Evolutionary conservation across 37 sponge, comb jelly and placozoan species (phyloP), one percentile per base, ranked within the genome.

Genomic region (Tethya wilhelma): DNA sequence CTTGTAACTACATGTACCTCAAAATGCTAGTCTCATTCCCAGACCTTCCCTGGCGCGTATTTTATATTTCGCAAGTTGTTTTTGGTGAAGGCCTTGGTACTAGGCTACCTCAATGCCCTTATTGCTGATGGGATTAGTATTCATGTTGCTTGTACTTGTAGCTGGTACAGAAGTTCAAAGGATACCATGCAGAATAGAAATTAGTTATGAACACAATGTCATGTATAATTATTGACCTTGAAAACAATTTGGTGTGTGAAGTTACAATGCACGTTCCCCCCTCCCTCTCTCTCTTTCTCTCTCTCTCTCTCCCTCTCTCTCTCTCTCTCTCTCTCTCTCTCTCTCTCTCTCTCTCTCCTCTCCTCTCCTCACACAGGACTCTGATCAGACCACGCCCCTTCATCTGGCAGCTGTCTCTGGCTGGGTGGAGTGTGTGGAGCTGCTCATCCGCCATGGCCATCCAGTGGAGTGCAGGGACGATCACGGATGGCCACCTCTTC

Each of bases 401-500:
- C 89, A 88, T 53, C 49, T 88, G 29, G 89, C 89, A 19, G 83
- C 89, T 4, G 22, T 71, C 7, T 70, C 74, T 5, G 89, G 89
- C 9, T 62, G 59, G 59, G 9, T 77, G 59, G 55, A 69, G 32
- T 88, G 89, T 82, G 78, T 82, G 26, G 49, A 82, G 43, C 39
- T 44, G 28, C 56, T 88, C 43, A 68, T 88, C 28, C 12, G 40
- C 43, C 62, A 71, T 71, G 89, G 79, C 30, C 89, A 88, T 46
- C 62, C 56, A 0, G 78, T 88, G 34, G 89, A 88, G 64, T 88
- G 83, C 40, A 36, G 44, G 36, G 89, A 88, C 31, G 28, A 45
- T 17, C 44, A 70, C 20, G 83, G 83, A n/a, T 88, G 89, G 89
- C 72, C 89, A 4, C 89, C 89, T 1, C 59, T 88, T 17, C 72